Evolutionary conservation across 2,113 vertebrate genomes (phyloP).

Genomic region (Pterocles burchelli): DNA sequence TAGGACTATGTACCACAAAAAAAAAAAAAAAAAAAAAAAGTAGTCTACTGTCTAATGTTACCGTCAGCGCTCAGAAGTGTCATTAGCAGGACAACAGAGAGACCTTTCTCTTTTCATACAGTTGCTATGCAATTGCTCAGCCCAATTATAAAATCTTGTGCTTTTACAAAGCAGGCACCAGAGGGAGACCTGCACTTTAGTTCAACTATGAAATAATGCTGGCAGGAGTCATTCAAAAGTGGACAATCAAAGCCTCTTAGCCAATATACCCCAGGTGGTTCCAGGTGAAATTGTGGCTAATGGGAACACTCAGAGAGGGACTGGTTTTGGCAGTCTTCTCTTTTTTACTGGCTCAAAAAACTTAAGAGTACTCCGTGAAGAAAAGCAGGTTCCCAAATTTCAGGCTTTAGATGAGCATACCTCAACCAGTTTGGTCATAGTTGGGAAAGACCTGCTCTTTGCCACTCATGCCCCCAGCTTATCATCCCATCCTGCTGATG

Average conservation of each 20-base stretch:
- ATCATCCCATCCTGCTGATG: background rate
- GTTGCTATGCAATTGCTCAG: slow-evolving; percentile 15
- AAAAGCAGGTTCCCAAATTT: background rate
- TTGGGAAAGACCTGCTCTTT: background rate
- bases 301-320: background rate
- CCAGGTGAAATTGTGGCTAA: background rate
- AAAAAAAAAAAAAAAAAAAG: slow-evolving; percentile 8
- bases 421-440: background rate
- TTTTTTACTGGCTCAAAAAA: background rate
- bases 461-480: background rate
- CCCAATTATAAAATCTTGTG: slow-evolving; percentile 51
- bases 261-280: background rate
- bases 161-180: slow-evolving; percentile 62
- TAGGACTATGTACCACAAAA: background rate
- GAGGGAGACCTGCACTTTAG: slow-evolving; percentile 65
- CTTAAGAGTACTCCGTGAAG: background rate
- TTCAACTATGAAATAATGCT: slow-evolving; percentile 17
- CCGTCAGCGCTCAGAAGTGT: background rate
- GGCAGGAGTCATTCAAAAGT: background rate
- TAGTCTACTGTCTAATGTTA: background rate
- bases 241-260: slow-evolving; percentile 13
- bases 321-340: background rate
- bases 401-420: background rate
- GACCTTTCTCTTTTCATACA: slow-evolving; percentile 36
- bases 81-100: slow-evolving; percentile 30